phyloP scores from a whole-genome alignment of 2,888 invertebrate species.

The Stenotaenia linearis region DNA sequence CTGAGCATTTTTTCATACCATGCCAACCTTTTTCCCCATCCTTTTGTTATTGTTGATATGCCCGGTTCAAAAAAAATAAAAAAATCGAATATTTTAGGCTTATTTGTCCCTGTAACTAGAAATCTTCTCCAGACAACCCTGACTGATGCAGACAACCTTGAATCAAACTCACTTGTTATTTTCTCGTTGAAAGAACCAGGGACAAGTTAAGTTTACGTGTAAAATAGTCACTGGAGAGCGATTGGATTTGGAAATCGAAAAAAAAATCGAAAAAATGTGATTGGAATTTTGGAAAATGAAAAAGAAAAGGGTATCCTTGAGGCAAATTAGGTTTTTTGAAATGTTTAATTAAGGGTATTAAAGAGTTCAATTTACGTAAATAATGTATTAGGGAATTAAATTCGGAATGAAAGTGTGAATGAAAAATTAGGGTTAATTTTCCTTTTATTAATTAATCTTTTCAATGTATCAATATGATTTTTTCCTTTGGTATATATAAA shows the following conservation, averaged over 20 bases:
- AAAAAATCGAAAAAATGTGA: not conserved
- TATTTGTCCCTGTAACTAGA: not conserved
- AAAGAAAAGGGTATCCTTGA: not conserved
- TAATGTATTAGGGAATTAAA: not conserved
- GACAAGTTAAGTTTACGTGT: not conserved
- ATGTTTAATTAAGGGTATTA: not conserved
- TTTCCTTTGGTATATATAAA: too few relatives aligned
- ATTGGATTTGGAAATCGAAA: not conserved
- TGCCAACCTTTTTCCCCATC: not conserved
- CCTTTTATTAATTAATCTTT: too few relatives aligned
- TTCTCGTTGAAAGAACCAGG: conserved; percentile 5
- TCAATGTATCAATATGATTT: too few relatives aligned
- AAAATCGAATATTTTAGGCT: not conserved
- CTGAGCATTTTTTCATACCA: not conserved
- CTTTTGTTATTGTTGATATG: not conserved
- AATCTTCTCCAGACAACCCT: conserved; percentile 22
- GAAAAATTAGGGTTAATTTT: not conserved
- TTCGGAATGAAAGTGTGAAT: not conserved
- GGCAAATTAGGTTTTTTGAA: not conserved
- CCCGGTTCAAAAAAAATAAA: not conserved
- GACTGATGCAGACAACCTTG: conserved; percentile 13
- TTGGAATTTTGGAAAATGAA: not conserved
- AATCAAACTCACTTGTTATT: conserved; percentile 1
- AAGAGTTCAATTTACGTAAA: not conserved
- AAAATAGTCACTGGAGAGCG: not conserved